Base-by-base conservation (phyloP, 2,113 vertebrate species). In the Hypomesus transpacificus region DNA sequence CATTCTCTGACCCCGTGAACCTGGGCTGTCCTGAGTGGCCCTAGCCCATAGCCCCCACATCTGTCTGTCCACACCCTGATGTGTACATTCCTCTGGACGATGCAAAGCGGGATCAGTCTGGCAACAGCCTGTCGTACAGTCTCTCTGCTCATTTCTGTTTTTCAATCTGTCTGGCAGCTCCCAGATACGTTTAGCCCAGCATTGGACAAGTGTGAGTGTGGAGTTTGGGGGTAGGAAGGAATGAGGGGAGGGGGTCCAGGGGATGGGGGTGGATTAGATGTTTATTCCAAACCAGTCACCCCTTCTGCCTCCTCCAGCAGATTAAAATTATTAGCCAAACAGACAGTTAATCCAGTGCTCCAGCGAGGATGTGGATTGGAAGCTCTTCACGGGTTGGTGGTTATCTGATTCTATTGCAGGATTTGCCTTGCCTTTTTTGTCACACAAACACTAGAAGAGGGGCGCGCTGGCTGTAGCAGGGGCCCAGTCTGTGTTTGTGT, bases 261-360 rank as follows among this genome's bases (percentile, higher is more conserved):
- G 70, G 52, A 4, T 8, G 4, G 68, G 24, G 24, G 21, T 56
- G 78, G 78, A 87, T 88, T 81, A 83, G 84, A 90, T 92, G 91
- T 92, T 91, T 89, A 91, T 92, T 92, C 86, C 52, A 70, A 80
- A 82, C 83, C 83, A 74, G 82, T 84, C 86, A 74, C 54, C 81
- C 83, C 84, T 87, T 82, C 87, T 84, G 82, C 84, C 85, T 82
- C 84, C 84, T 86, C 85, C 85, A 26, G 4, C 81, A 91, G 92
- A 92, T 93, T 93, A 92, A 90, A 94, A 91, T 94, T 92, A 94
- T 95, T 94, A 93, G 87, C 83, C 89, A 94, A 95, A 94, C 90
- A 91, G 89, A 90, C 82, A 88, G 84, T 89, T 90, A 90, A 94
- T 92, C 88, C 88, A 82, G 85, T 82, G 83, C 75, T 78, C 75